Base-by-base conservation (phyloP, 2,113 vertebrate species). In the Corvus moneduloides region DNA sequence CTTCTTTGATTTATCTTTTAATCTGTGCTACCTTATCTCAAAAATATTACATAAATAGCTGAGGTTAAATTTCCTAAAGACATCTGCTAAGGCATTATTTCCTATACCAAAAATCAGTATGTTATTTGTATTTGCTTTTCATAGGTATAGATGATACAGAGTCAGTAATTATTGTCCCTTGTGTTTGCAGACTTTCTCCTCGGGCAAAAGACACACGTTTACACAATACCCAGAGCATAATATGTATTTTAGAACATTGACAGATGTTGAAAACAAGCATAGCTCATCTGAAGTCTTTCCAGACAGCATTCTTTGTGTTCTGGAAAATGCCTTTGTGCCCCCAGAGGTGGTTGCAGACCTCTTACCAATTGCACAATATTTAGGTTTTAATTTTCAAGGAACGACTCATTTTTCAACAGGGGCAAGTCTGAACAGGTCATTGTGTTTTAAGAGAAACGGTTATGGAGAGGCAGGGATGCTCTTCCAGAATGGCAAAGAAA, bases 401-500 rank as follows among this genome's bases (percentile, higher is more conserved):
- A 19, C 17, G 7, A 6, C 7, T 46, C 2, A 18, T 64, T 92
- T 91, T 90, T 64, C 54, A 85, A 28, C 17, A n/a, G 23, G 18
- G 16, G 7, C 5, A 6, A 2, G 4, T n/a, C 59, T 77, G 58
- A 80, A 46, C 1, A 0, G 1, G 16, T 61, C 22, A 7, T 24
- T 54, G 24, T 63, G 32, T 75, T 43, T 63, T 37, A 63, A 80
- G 46, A 49, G 63, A 61, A 59, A 20, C 14, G 10, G 28, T 19
- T 18, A 26, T 8, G 13, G 55, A 35, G 32, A 71, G 39, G n/a
- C 24, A 56, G 30, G 32, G 44, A 28, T 35, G 67, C n/a, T 76
- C 41, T 43, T 83, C 59, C 44, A 30, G 58, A 35, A 56, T 15
- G 3, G 1, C 48, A 68, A 37, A 59, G 35, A 41, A 75, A 48